Percentiles rank a stretch among this genome's conserved stretches.
phyloP scores from a whole-genome alignment of 2,888 invertebrate species.

The Nymphalis urticae region DNA sequence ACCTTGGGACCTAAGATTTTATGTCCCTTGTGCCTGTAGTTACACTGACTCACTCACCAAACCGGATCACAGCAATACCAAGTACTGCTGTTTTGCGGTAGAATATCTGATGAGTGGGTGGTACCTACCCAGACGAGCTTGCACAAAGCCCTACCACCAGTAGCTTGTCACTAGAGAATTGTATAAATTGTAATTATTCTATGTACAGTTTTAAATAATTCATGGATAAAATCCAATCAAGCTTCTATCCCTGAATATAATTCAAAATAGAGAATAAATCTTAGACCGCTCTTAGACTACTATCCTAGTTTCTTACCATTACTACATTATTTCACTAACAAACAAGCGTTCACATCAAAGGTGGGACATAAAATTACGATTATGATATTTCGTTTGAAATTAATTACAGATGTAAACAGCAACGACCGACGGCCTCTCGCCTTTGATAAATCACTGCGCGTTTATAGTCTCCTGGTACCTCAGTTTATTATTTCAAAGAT shows the following conservation, averaged over 20 bases:
- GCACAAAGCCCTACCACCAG: too few relatives aligned
- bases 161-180: too few relatives aligned
- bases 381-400: conserved; percentile 49
- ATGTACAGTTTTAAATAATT: too few relatives aligned
- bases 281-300: conserved; percentile 20
- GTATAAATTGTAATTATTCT: too few relatives aligned
- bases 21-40: too few relatives aligned
- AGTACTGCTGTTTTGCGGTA: too few relatives aligned
- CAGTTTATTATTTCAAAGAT: conserved; percentile 27
- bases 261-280: neutral
- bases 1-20: too few relatives aligned
- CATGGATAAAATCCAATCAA: neutral
- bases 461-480: conserved; percentile 37
- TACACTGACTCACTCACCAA: too few relatives aligned
- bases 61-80: too few relatives aligned
- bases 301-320: conserved; percentile 24
- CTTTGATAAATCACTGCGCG: conserved; percentile 37
- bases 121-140: too few relatives aligned
- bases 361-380: conserved; percentile 44
- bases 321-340: conserved; percentile 29
- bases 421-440: conserved; percentile 19
- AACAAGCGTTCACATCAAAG: conserved; percentile 47
- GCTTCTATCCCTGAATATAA: neutral
- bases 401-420: conserved; percentile 41
- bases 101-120: too few relatives aligned